Evolutionary conservation across 2,113 vertebrate species (phyloP).

Genomic region (Hippocampus abdominalis): DNA sequence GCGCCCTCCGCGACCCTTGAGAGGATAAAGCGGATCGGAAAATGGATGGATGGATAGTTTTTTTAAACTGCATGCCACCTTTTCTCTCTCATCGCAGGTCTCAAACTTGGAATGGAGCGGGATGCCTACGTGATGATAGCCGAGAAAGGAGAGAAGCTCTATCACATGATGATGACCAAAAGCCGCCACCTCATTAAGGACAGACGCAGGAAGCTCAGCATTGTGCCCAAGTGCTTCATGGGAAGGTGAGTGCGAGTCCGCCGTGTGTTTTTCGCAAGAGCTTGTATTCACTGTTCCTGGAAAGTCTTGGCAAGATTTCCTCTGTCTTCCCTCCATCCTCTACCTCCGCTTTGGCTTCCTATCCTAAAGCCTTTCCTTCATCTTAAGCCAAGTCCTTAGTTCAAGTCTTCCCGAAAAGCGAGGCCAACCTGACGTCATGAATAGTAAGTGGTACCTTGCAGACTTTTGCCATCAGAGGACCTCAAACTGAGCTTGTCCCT

Average conservation of each 20-base stretch:
- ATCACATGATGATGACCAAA: conserved; percentile 98
- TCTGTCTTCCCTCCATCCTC: conserved; percentile 39
- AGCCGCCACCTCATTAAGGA: conserved; percentile 94
- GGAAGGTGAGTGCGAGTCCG: conserved; percentile 88
- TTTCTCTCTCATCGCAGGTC: conserved; percentile 65
- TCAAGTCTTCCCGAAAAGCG: not conserved
- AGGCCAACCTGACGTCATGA: not conserved
- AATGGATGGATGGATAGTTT: too few relatives aligned
- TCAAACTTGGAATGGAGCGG: conserved; percentile 96
- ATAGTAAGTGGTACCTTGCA: conserved; percentile 1
- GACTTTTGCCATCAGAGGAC: conserved; percentile 52
- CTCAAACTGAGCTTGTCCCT: conserved; percentile 41
- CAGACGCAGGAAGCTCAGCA: conserved; percentile 92
- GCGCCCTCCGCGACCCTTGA: too few relatives aligned
- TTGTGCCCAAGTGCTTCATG: conserved; percentile 95
- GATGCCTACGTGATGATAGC: conserved; percentile 97
- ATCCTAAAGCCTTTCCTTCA: conserved; percentile 2
- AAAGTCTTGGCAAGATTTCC: conserved; percentile 46
- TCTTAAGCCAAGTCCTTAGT: conserved; percentile 17
- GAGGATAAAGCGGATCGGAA: too few relatives aligned
- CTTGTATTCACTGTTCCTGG: conserved; percentile 28
- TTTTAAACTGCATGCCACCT: not conserved
- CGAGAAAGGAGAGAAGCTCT: conserved; percentile 97
- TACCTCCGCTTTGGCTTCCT: not conserved
- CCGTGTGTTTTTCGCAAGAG: conserved; percentile 41